Percentiles rank a stretch among this genome's conserved stretches.
Conservation (phyloP, 2,888 invertebrate genomes). For the Epinotia bilunana region DNA sequence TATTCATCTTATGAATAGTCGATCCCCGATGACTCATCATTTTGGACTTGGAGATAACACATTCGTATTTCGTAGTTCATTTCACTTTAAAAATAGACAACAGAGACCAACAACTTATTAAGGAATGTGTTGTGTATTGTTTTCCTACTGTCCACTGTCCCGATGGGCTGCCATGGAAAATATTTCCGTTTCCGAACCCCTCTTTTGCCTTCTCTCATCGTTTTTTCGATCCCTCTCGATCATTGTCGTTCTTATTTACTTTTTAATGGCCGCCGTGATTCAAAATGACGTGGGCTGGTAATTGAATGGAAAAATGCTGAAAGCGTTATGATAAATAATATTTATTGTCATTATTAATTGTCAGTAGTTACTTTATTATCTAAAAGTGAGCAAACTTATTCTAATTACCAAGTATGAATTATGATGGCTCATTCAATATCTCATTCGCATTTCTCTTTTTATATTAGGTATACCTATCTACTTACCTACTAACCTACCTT, state of each 20-base stretch:
- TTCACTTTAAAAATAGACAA: neutral
- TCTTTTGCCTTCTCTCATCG: conserved; percentile 43
- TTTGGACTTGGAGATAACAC: neutral
- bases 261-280: conserved; percentile 48
- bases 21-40: neutral
- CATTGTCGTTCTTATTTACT: conserved; percentile 63
- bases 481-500: neutral
- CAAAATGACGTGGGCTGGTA: conserved; percentile 37
- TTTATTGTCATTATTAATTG: conserved; percentile 1
- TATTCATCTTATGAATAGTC: no score
- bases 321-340: conserved; percentile 34
- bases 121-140: conserved; percentile 5
- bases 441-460: neutral
- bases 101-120: no score
- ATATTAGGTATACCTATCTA: neutral
- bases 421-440: neutral
- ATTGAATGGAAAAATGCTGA: conserved; percentile 35
- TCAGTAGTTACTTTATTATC: neutral
- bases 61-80: neutral
- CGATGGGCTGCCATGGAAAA: conserved; percentile 55
- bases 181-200: conserved; percentile 60
- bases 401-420: neutral
- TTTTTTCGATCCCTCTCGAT: conserved; percentile 55
- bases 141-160: conserved; percentile 14
- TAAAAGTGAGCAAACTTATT: neutral